Percentiles rank a stretch among this genome's conserved stretches.
Evolutionary conservation across 1,140 invertebrate species (phyloP).

Genomic region (Pseudachorutes palmiensis): DNA sequence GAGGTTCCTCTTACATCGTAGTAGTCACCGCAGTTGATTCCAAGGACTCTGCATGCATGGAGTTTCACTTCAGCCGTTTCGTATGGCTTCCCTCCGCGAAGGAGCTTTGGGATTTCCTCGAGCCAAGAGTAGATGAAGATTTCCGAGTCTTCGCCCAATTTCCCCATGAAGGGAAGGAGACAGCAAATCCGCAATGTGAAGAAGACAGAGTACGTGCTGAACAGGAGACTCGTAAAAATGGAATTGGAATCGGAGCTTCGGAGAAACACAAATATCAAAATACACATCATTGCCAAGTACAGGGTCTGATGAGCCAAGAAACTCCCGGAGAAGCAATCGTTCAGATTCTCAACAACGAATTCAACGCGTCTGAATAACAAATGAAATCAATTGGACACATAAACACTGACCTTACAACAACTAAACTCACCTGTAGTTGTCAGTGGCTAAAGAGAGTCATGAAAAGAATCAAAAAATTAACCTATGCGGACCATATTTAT

Average conservation of each 20-base stretch:
- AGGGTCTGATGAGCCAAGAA: slow-evolving; percentile 38
- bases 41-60: slow-evolving; percentile 35
- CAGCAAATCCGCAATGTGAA: slow-evolving; percentile 37
- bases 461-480: too few species aligned
- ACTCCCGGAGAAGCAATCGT: slow-evolving; percentile 33
- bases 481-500: too few species aligned
- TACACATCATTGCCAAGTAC: slow-evolving; percentile 39
- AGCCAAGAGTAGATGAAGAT: slow-evolving; percentile 38
- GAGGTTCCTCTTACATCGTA: slow-evolving; percentile 17
- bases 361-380: slow-evolving; percentile 24
- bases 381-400: too few species aligned
- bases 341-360: slow-evolving; percentile 37
- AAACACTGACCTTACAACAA: too few species aligned
- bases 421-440: slow-evolving; percentile 35
- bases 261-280: slow-evolving; percentile 36
- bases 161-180: slow-evolving; percentile 35
- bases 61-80: slow-evolving; percentile 36
- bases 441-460: too few species aligned
- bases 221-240: slow-evolving; percentile 33
- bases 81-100: slow-evolving; percentile 35
- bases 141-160: slow-evolving; percentile 35
- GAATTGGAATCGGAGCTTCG: slow-evolving; percentile 27
- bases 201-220: slow-evolving; percentile 36
- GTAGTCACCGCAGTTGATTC: slow-evolving; percentile 36
- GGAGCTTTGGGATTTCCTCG: slow-evolving; percentile 36